phyloP scores from a whole-genome alignment of 2,888 invertebrate species.

The Coleophora deauratella region DNA sequence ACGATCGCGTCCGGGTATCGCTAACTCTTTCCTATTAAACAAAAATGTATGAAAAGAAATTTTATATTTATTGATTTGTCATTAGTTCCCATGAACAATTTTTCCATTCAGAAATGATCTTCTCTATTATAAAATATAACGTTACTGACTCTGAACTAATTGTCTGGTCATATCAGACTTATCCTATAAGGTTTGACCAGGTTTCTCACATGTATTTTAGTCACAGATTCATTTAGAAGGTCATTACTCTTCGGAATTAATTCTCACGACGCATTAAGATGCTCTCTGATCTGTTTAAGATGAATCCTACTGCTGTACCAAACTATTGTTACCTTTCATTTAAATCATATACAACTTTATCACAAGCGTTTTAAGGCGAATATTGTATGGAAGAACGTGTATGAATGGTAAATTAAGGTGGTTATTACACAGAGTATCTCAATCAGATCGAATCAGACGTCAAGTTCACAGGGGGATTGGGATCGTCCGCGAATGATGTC shows the following conservation, averaged over 20 bases:
- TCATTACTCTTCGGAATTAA: conserved; percentile 60
- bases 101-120: no score
- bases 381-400: background rate
- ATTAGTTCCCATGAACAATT: no score
- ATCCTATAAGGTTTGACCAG: background rate
- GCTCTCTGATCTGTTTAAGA: conserved; percentile 47
- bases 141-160: no score
- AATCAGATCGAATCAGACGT: conserved; percentile 54
- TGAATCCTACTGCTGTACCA: conserved; percentile 40
- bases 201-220: conserved; percentile 43
- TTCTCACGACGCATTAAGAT: conserved; percentile 61
- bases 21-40: conserved; percentile 7
- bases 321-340: conserved; percentile 14
- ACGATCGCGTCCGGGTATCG: background rate
- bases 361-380: background rate
- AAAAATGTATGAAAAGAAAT: no score
- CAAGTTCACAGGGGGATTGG: conserved; percentile 60
- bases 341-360: background rate
- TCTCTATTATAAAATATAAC: no score
- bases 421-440: conserved; percentile 32
- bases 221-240: conserved; percentile 48
- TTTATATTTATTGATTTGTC: no score
- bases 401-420: conserved; percentile 10
- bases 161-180: no score
- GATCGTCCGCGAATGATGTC: conserved; percentile 37